These are phyloP conservation scores for Pterobdella sp. DNA, from an alignment of 2,888 invertebrate species.

Conservation along the genomic window DNA sequence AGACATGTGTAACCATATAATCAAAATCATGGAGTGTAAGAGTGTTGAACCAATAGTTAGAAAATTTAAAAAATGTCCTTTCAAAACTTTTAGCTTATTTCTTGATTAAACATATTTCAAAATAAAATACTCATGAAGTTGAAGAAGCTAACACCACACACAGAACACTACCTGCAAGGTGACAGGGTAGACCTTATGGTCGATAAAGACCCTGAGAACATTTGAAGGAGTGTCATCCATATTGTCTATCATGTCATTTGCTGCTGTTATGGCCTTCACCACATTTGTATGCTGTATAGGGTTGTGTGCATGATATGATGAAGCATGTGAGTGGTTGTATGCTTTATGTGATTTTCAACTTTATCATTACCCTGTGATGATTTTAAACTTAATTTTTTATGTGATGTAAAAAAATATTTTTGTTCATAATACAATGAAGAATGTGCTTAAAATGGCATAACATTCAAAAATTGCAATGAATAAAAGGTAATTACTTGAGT, in stretches of 20 bases:
- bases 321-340: too few relatives aligned
- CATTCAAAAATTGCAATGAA: background rate
- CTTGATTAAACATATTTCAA: too few relatives aligned
- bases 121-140: too few relatives aligned
- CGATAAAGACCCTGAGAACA: slow-evolving; percentile 25
- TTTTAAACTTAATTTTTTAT: background rate
- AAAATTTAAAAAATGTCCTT: too few relatives aligned
- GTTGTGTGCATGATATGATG: too few relatives aligned
- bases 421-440: background rate
- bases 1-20: too few relatives aligned
- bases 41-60: too few relatives aligned
- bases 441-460: background rate
- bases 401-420: background rate
- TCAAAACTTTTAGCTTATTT: too few relatives aligned
- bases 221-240: background rate
- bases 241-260: background rate
- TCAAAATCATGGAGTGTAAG: too few relatives aligned
- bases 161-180: slow-evolving; percentile 10
- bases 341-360: background rate
- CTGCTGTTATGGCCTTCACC: slow-evolving; percentile 21
- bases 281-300: slow-evolving; percentile 24
- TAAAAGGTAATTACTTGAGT: slow-evolving; percentile 2
- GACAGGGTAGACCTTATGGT: slow-evolving; percentile 24
- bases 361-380: background rate
- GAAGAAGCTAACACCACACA: background rate